phyloP scores from a whole-genome alignment of 2,113 vertebrate genomes.

The Pogonocichla stellata region DNA sequence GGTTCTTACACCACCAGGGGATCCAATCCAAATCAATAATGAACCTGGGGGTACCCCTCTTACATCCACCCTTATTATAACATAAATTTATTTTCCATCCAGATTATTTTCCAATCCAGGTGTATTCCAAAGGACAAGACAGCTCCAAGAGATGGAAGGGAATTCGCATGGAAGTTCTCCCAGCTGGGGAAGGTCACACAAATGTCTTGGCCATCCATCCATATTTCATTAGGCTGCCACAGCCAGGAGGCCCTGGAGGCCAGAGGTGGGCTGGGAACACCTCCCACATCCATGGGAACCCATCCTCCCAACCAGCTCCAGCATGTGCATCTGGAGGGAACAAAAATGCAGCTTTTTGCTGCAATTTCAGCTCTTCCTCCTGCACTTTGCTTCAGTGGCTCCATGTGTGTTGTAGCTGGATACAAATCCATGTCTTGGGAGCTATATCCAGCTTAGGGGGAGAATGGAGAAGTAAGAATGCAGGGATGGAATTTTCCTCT shows the following conservation, averaged over 20 bases:
- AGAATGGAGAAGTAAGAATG: not conserved
- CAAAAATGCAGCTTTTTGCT: not conserved
- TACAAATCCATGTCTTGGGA: not conserved
- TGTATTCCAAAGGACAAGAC: not conserved
- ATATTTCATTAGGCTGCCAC: not conserved
- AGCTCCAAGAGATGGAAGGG: not conserved
- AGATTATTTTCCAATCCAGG: not conserved
- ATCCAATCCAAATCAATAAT: not conserved
- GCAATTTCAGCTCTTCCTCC: not conserved
- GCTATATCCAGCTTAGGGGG: not conserved
- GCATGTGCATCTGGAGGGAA: not conserved
- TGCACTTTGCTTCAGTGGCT: not conserved
- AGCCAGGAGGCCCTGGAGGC: not conserved
- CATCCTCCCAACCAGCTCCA: not conserved
- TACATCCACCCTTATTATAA: not conserved
- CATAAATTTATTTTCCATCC: not conserved
- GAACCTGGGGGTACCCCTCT: not conserved
- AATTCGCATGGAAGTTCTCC: not conserved
- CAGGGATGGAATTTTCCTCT: not conserved
- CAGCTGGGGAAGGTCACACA: not conserved
- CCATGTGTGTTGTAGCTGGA: not conserved
- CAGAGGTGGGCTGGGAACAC: not conserved
- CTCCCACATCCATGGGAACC: not conserved
- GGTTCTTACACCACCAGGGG: not conserved
- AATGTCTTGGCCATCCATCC: not conserved